These are phyloP conservation scores for Silurus meridionalis DNA, from an alignment of 2,113 vertebrate genomes.

Conservation along the genomic window DNA sequence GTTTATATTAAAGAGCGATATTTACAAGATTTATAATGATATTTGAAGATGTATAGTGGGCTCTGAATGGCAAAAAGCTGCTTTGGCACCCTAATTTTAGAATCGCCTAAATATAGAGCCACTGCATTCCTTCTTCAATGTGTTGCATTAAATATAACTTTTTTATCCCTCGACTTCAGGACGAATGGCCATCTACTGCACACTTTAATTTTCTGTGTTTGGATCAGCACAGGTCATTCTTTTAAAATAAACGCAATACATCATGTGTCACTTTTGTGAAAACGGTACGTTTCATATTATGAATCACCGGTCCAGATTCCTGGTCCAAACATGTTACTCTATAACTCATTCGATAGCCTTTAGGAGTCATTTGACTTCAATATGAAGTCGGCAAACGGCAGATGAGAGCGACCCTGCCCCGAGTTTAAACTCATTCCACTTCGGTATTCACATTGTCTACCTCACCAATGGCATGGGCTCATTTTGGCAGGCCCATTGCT, in stretches of 20 bases:
- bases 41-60: background rate
- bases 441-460: conserved; percentile 5
- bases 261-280: conserved; percentile 17
- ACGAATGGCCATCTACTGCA: background rate
- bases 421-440: conserved; percentile 17
- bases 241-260: conserved; percentile 12
- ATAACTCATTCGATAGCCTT: conserved; percentile 39
- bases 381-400: conserved; percentile 54
- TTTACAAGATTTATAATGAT: background rate
- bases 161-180: background rate
- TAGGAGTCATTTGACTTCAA: conserved; percentile 33
- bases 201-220: conserved; percentile 8
- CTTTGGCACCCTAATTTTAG: background rate
- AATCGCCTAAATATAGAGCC: background rate
- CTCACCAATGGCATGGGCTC: conserved; percentile 46
- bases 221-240: conserved; percentile 27
- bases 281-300: conserved; percentile 16
- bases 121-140: background rate
- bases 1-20: background rate
- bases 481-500: conserved; percentile 52
- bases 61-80: background rate
- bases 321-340: conserved; percentile 36
- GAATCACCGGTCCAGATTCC: conserved; percentile 2
- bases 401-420: conserved; percentile 50
- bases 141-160: background rate